Conservation (phyloP, 2,888 invertebrate species). For the Hydroisotoma schaefferi region DNA sequence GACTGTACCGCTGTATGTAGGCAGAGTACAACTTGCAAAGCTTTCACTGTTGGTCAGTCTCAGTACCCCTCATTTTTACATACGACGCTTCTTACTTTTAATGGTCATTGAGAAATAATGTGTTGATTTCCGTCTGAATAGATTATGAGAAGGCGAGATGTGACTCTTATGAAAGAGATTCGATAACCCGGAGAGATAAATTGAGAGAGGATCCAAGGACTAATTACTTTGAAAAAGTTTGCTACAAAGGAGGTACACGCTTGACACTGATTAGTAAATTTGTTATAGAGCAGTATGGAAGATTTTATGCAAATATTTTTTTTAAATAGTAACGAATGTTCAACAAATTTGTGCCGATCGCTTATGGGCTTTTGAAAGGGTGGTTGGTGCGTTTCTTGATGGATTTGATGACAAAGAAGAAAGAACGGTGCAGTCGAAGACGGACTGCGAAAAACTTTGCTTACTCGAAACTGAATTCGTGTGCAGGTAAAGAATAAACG, state of each 20-base stretch:
- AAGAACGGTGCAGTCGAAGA: slow-evolving; percentile 52
- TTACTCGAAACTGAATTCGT: slow-evolving; percentile 56
- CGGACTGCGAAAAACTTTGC: slow-evolving; percentile 56
- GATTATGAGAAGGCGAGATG: slow-evolving; percentile 54
- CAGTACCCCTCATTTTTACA: neutral
- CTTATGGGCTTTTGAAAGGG: slow-evolving; percentile 57
- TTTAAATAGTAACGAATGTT: slow-evolving; percentile 51
- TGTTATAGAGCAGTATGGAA: too few species aligned
- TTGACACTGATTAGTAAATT: neutral
- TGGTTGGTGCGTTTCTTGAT: slow-evolving; percentile 54
- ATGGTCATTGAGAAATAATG: neutral
- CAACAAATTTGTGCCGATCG: slow-evolving; percentile 53
- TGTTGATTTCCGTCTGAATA: slow-evolving; percentile 23
- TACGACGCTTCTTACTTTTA: neutral
- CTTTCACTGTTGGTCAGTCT: slow-evolving; percentile 52
- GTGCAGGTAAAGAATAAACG: slow-evolving; percentile 51
- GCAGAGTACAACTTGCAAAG: slow-evolving; percentile 51
- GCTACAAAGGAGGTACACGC: slow-evolving; percentile 52
- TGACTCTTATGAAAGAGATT: slow-evolving; percentile 52
- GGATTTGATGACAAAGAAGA: slow-evolving; percentile 54
- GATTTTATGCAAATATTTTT: too few species aligned
- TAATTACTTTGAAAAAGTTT: slow-evolving; percentile 54
- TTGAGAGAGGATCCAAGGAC: slow-evolving; percentile 51
- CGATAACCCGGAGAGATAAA: slow-evolving; percentile 51
- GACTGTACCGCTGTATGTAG: slow-evolving; percentile 54